Conservation (phyloP, 1,140 invertebrate species). For the Drosophila ananassae region DNA sequence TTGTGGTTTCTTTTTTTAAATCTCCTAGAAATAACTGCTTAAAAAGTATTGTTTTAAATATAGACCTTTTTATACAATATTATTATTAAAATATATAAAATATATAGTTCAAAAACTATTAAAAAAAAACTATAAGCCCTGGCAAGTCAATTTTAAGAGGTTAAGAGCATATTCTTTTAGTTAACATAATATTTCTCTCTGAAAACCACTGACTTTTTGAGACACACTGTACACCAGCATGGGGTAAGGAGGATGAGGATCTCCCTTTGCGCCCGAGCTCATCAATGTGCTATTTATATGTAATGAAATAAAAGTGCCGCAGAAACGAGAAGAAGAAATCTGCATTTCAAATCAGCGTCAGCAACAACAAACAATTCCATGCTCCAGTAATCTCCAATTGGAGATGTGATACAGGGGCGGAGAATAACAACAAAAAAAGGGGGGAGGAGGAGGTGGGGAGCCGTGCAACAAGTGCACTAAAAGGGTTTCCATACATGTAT, state of each 20-base stretch:
- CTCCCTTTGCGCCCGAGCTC: constrained; percentile 27
- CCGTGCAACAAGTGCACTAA: constrained; percentile 60
- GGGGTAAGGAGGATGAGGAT: not conserved
- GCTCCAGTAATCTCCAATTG: constrained; percentile 65
- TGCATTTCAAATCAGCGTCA: constrained; percentile 69
- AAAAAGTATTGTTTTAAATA: too few relatives aligned
- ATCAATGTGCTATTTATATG: constrained; percentile 55
- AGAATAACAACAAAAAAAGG: too few relatives aligned
- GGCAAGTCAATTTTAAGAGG: too few relatives aligned
- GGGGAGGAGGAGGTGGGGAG: not conserved
- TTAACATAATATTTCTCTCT: not conserved
- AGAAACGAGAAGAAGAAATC: constrained; percentile 55
- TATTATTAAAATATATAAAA: too few relatives aligned
- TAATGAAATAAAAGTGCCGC: constrained; percentile 56
- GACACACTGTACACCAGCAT: constrained; percentile 17
- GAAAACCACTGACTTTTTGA: constrained; percentile 12
- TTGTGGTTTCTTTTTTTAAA: too few relatives aligned
- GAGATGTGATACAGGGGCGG: constrained; percentile 4
- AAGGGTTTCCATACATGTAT: constrained; percentile 53
- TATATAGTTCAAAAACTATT: not conserved
- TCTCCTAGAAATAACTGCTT: too few relatives aligned
- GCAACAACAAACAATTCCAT: constrained; percentile 51
- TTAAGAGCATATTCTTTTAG: too few relatives aligned
- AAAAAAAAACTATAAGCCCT: too few relatives aligned
- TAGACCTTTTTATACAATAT: too few relatives aligned